phyloP scores from a whole-genome alignment of 2,113 vertebrate genomes.

The Eptesicus fuscus region DNA sequence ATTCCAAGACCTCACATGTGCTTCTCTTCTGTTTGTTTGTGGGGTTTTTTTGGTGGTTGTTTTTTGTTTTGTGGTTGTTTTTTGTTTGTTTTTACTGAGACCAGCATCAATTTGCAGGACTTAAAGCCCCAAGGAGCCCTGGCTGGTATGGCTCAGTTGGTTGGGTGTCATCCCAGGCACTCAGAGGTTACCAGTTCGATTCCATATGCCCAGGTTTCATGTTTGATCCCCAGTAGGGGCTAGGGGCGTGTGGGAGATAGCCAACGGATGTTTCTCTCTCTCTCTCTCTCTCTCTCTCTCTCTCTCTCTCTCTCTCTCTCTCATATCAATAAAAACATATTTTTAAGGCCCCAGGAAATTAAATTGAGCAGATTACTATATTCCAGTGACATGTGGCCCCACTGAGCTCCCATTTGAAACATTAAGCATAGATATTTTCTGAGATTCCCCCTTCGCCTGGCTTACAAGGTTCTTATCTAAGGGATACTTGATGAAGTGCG shows the following conservation, averaged over 20 bases:
- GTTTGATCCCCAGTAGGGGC: no score
- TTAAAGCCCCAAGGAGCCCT: background rate
- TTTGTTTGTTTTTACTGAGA: background rate
- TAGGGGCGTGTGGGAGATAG: no score
- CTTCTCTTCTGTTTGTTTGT: background rate
- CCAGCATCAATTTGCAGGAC: background rate
- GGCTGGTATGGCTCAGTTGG: no score
- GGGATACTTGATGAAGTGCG: background rate
- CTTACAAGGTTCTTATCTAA: background rate
- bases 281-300: no score
- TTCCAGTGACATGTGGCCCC: background rate
- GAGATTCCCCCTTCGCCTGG: background rate
- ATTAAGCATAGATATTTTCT: background rate
- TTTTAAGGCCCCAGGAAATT: background rate
- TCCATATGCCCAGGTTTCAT: no score
- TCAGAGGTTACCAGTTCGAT: no score
- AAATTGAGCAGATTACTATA: background rate
- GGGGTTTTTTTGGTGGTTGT: no score
- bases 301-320: no score
- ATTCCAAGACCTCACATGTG: background rate
- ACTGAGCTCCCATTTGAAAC: background rate
- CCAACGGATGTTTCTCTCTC: no score
- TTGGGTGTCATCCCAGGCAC: no score
- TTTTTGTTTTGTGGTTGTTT: no score
- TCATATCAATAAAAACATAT: no score